Conservation (phyloP, 2,113 vertebrate genomes). For the Atractosteus spatula region DNA sequence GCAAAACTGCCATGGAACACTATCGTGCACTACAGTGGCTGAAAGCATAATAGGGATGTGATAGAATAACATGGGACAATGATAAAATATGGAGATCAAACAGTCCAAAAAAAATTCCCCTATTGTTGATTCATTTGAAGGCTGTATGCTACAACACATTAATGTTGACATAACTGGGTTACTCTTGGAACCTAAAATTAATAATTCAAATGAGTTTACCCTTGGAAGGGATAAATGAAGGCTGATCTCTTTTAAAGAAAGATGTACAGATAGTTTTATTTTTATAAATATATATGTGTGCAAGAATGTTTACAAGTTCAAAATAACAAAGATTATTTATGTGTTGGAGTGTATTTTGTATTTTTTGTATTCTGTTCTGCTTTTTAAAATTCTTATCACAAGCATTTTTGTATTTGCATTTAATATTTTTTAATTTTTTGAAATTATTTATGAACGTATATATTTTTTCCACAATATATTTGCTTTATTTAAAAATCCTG, state of each 20-base stretch:
- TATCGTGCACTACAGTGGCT: too few relatives aligned
- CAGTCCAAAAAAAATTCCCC: too few relatives aligned
- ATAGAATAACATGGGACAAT: too few relatives aligned
- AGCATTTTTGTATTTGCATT: conserved; percentile 35
- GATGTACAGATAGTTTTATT: conserved; percentile 14
- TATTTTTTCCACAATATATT: conserved; percentile 42
- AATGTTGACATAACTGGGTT: neutral
- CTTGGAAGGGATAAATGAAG: conserved; percentile 25
- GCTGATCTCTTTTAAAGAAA: conserved; percentile 10
- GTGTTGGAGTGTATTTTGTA: conserved; percentile 33
- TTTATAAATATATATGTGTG: conserved; percentile 16
- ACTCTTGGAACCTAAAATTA: neutral
- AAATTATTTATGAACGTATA: conserved; percentile 28
- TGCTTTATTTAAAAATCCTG: conserved; percentile 33
- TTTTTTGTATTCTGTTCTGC: neutral
- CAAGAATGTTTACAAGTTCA: conserved; percentile 21
- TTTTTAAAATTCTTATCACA: neutral
- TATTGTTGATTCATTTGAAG: too few relatives aligned
- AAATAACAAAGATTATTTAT: conserved; percentile 24
- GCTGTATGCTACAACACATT: too few relatives aligned
- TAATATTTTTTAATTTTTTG: conserved; percentile 23
- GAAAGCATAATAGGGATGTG: too few relatives aligned
- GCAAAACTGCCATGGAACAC: too few relatives aligned
- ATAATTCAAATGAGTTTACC: neutral
- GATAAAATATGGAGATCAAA: too few relatives aligned